Conservation (phyloP, 2,888 invertebrate genomes). For the Drosophila kanekoi region DNA sequence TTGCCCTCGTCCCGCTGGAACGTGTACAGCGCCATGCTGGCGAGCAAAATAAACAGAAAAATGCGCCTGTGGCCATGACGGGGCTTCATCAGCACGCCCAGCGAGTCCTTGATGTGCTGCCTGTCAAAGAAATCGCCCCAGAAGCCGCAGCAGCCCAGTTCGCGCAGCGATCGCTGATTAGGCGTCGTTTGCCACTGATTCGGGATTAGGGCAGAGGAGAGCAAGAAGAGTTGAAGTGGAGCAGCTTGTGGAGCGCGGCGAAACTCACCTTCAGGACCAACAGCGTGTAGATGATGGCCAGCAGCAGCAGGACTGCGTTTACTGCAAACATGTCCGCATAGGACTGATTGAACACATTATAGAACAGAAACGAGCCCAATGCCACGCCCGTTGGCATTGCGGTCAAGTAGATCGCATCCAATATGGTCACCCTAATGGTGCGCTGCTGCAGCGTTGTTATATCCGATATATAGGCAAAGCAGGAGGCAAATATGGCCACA, state of each 20-base stretch:
- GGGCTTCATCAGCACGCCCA: slow-evolving; percentile 87
- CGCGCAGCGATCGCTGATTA: slow-evolving; percentile 88
- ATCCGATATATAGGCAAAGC: slow-evolving; percentile 93
- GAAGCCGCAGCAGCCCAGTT: slow-evolving; percentile 87
- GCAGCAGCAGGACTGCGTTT: slow-evolving; percentile 87
- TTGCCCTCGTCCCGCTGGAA: slow-evolving; percentile 93
- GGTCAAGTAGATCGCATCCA: slow-evolving; percentile 92
- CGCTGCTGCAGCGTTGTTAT: slow-evolving; percentile 89
- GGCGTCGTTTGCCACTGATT: slow-evolving; percentile 88
- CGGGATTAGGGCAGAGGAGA: not conserved
- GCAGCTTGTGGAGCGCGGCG: too few species aligned
- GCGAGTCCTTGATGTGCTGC: slow-evolving; percentile 88
- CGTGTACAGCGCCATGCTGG: slow-evolving; percentile 92
- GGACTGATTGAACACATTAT: slow-evolving; percentile 87
- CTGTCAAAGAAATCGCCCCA: slow-evolving; percentile 90
- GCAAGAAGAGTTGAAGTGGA: not conserved
- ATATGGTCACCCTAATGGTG: slow-evolving; percentile 92
- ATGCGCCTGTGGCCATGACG: slow-evolving; percentile 87
- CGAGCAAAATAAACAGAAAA: slow-evolving; percentile 89
- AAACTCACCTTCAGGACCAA: slow-evolving; percentile 86
- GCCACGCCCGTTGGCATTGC: slow-evolving; percentile 94
- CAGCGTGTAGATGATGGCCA: slow-evolving; percentile 88
- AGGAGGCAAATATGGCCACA: slow-evolving; percentile 92
- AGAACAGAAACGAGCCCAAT: slow-evolving; percentile 89
- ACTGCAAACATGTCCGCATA: slow-evolving; percentile 91